Base-by-base conservation (phyloP, 2,797 vertebrate genomes). In the Lutjanus campechanus region DNA sequence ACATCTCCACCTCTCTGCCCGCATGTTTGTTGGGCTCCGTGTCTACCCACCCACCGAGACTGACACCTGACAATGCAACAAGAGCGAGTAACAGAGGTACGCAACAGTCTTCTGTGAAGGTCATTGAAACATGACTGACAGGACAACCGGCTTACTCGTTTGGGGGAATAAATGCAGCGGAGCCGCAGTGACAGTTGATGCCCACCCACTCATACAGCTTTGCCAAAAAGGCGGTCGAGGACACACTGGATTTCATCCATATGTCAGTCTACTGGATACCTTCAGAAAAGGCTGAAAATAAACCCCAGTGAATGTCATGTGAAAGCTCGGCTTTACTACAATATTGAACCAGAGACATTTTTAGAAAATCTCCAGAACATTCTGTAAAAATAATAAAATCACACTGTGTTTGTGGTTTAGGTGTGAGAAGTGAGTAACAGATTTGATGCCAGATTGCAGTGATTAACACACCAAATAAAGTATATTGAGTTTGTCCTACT, bases 51-150 rank as follows among this genome's bases (percentile, higher is more conserved):
- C 87, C 76, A 86, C 82, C 7, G 81, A 91, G 90, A 90, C 88
- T 82, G 90, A 91, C 88, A 88, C 86, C 85, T 88, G 85, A 88
- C 89, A 84, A 80, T 5, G 73, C 77, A 79, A 88, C 83, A 75
- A 67, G 81, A 82, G 73, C 25, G 15, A 15, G 69, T 20, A 77
- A 76, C 85, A 71, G 59, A 83, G 82, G 85, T 77, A 77, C 13
- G 74, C 87, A 78, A 77, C 68, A 20, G 60, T 61, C 67, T 77
- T 65, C 51, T 59, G 68, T 83, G 91, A 91, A 90, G 89, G 92
- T 91, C 86, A 81, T 8, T 80, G 68, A 86, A 64, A 91, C 85
- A 85, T 91, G 88, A 89, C 83, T 91, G 93, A 90, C 88, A 84
- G 85, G 88, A 90, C 88, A 84, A 87, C 86, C 50, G 8, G 63